Percentiles rank a stretch among this genome's conserved stretches.
Evolutionary conservation across 2,113 vertebrate genomes (phyloP).

Genomic region (Daubentonia madagascariensis): DNA sequence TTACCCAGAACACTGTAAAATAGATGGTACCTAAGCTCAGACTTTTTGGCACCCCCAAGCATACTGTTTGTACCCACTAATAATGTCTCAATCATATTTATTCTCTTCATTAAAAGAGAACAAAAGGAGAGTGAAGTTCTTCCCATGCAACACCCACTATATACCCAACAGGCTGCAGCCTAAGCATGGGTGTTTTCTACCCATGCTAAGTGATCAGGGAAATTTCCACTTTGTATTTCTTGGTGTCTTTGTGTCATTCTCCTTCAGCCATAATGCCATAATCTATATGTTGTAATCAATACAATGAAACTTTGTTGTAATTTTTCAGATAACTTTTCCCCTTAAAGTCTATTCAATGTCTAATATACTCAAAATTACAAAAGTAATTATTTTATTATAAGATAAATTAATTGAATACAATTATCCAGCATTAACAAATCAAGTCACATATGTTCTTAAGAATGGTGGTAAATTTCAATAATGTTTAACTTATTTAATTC

Average conservation of each 20-base stretch:
- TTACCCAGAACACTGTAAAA: neutral
- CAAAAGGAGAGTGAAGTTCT: neutral
- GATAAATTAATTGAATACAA: neutral
- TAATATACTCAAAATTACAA: neutral
- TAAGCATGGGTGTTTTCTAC: neutral
- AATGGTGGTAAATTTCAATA: neutral
- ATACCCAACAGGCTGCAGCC: accelerated
- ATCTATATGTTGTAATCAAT: neutral
- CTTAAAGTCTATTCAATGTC: neutral
- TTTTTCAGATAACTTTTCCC: neutral
- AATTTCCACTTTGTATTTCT: neutral
- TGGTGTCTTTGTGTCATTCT: neutral
- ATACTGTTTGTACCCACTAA: neutral
- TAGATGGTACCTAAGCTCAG: neutral
- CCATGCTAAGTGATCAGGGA: neutral
- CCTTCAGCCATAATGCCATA: neutral
- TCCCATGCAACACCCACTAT: too few species aligned
- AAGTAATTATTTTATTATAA: neutral
- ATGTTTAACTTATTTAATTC: neutral
- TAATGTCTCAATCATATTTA: neutral
- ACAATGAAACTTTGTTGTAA: neutral
- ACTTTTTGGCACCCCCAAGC: neutral
- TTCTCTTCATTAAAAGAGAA: neutral
- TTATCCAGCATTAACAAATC: neutral
- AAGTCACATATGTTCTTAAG: neutral